A percentile compares a stretch with the other conserved stretches of the same genome.
These are phyloP conservation scores for Galaxea fascicularis DNA, from an alignment of 92 coral and sea anemone genomes.

Conservation along the genomic window DNA sequence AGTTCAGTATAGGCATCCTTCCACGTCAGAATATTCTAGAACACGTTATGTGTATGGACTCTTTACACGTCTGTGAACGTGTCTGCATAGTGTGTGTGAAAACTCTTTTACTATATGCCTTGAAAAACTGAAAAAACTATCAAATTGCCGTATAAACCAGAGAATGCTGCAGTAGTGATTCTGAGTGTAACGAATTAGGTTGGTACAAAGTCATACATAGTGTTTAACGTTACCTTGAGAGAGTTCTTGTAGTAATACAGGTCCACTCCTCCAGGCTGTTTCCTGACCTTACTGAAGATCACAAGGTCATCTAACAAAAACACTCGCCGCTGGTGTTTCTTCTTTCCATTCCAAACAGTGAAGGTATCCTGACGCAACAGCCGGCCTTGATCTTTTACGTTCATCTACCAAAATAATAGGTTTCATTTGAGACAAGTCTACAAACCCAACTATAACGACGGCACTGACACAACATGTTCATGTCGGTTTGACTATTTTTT, in stretches of 20 bases:
- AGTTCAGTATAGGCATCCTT: too few relatives aligned
- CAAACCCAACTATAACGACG: not conserved
- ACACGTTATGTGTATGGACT: too few relatives aligned
- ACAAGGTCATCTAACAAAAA: conserved; percentile 96
- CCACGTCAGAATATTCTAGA: too few relatives aligned
- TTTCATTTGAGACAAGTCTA: not conserved
- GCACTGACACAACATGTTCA: not conserved
- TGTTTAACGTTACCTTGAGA: conserved; percentile 74
- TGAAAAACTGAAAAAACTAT: too few relatives aligned
- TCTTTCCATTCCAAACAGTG: conserved; percentile 95
- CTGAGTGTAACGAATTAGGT: not conserved
- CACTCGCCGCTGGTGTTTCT: conserved; percentile 90
- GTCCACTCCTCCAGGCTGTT: conserved; percentile 95
- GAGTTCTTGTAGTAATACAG: conserved; percentile 94
- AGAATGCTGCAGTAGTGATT: not conserved
- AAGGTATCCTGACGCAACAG: conserved; percentile 93
- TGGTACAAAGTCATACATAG: too few relatives aligned
- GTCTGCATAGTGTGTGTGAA: too few relatives aligned
- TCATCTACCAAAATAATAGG: conserved; percentile 68
- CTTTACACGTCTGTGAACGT: too few relatives aligned
- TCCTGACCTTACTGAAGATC: conserved; percentile 91
- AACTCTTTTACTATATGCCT: too few relatives aligned
- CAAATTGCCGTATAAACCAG: not conserved
- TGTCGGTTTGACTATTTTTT: too few relatives aligned
- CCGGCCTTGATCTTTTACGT: conserved; percentile 96